phyloP scores from a whole-genome alignment of 2,888 invertebrate genomes.

The Matsumyia berberina region DNA sequence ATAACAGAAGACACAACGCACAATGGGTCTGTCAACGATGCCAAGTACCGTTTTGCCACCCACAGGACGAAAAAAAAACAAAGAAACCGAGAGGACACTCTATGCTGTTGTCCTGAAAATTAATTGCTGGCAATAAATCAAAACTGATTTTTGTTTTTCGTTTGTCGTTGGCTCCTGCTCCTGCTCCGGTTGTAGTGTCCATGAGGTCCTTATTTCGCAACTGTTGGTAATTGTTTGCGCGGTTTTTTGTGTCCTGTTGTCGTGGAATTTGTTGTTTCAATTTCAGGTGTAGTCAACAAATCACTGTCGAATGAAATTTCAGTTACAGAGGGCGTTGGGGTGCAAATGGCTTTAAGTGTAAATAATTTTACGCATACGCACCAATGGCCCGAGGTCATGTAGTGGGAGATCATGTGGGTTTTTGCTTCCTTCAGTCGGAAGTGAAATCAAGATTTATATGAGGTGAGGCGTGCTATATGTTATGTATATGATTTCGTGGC shows the following conservation, averaged over 20 bases:
- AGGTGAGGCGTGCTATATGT: not conserved
- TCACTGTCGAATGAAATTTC: conserved; percentile 42
- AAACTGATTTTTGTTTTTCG: conserved; percentile 62
- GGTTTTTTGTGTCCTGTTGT: conserved; percentile 24
- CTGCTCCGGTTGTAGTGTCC: not conserved
- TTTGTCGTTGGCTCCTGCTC: not conserved
- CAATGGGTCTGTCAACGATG: conserved; percentile 63
- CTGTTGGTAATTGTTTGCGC: conserved; percentile 59
- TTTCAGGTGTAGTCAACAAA: conserved; percentile 71
- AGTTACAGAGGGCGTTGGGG: conserved; percentile 9
- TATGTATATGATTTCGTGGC: not conserved
- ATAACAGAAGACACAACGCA: conserved; percentile 29
- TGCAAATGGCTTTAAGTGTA: conserved; percentile 44
- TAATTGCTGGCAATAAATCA: conserved; percentile 75
- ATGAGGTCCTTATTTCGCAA: conserved; percentile 35
- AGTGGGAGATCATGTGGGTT: conserved; percentile 19
- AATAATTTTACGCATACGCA: conserved; percentile 36
- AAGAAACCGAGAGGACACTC: conserved; percentile 41
- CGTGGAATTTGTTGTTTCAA: conserved; percentile 57
- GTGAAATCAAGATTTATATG: conserved; percentile 44
- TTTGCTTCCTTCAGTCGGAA: conserved; percentile 31
- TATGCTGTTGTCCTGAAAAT: conserved; percentile 65
- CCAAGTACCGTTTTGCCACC: conserved; percentile 56
- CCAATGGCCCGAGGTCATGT: conserved; percentile 10
- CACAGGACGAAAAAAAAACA: conserved; percentile 50